Conservation (phyloP, 2,797 vertebrate genomes). For the Microctenopoma lineatum region DNA sequence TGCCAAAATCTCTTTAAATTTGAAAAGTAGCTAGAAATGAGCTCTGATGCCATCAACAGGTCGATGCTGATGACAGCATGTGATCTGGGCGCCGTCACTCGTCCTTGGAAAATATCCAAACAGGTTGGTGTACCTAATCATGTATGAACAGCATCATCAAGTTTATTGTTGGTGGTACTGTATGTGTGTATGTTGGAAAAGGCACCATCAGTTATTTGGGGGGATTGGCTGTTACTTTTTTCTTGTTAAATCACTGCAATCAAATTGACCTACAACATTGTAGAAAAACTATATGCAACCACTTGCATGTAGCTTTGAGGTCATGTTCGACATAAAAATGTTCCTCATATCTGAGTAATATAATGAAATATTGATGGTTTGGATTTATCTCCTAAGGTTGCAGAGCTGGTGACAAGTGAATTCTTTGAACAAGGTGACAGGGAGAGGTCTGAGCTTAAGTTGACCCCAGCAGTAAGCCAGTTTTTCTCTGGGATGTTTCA, state of each 20-base stretch:
- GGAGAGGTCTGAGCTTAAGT: slow-evolving; percentile 84
- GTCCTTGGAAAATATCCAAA: slow-evolving; percentile 87
- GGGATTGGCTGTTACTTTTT: too few species aligned
- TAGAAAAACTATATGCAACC: background rate
- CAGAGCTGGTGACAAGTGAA: slow-evolving; percentile 87
- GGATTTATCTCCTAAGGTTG: slow-evolving; percentile 74
- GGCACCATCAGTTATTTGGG: background rate
- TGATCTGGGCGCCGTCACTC: slow-evolving; percentile 86
- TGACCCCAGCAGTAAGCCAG: slow-evolving; percentile 82
- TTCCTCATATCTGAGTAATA: slow-evolving; percentile 9
- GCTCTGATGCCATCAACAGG: slow-evolving; percentile 65
- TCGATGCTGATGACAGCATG: slow-evolving; percentile 88
- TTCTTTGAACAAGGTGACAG: slow-evolving; percentile 88
- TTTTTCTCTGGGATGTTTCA: slow-evolving; percentile 1
- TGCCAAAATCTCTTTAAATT: background rate
- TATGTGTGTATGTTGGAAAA: background rate
- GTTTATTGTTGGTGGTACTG: too few species aligned
- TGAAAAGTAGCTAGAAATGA: background rate
- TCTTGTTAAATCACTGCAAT: too few species aligned
- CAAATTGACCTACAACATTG: too few species aligned
- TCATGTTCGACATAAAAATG: background rate
- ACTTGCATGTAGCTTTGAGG: background rate
- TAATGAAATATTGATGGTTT: slow-evolving; percentile 12
- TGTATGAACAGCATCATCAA: background rate
- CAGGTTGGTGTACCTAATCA: slow-evolving; percentile 72